Evolutionary conservation across 2,797 vertebrate genomes (phyloP).

Genomic region (Typhlichthys eigenmanni): DNA sequence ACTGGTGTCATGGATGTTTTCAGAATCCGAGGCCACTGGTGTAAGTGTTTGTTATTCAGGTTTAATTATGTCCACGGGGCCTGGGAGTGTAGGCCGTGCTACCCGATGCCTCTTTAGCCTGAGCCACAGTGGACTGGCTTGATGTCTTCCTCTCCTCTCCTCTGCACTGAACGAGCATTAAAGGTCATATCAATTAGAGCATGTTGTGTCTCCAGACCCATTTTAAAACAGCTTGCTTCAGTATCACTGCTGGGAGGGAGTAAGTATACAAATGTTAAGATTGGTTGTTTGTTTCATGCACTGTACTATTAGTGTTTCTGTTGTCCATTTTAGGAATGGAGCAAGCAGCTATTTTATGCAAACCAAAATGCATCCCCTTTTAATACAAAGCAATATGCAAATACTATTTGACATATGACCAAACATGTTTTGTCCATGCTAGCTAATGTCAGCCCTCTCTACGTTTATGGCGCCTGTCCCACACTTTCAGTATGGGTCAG

Average conservation of each 20-base stretch:
- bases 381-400: too few species aligned
- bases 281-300: slow-evolving; percentile 36
- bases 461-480: too few species aligned
- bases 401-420: too few species aligned
- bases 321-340: slow-evolving; percentile 17
- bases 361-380: slow-evolving; percentile 3
- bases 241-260: slow-evolving; percentile 66
- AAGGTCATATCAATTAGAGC: slow-evolving; percentile 87
- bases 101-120: slow-evolving; percentile 73
- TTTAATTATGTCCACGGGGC: slow-evolving; percentile 86
- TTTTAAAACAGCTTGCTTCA: slow-evolving; percentile 79
- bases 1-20: slow-evolving; percentile 73
- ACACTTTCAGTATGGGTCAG: too few species aligned
- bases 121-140: slow-evolving; percentile 78
- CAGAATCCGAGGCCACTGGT: slow-evolving; percentile 65
- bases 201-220: slow-evolving; percentile 81
- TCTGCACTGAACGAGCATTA: slow-evolving; percentile 81
- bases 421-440: too few species aligned
- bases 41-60: slow-evolving; percentile 84
- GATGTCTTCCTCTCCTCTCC: slow-evolving; percentile 81
- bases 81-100: slow-evolving; percentile 77
- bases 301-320: slow-evolving; percentile 13
- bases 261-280: slow-evolving; percentile 61
- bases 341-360: slow-evolving; percentile 21
- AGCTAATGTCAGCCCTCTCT: too few species aligned